Base-by-base conservation (phyloP, 1,140 invertebrate genomes). In the Saxidomus purpurata region DNA sequence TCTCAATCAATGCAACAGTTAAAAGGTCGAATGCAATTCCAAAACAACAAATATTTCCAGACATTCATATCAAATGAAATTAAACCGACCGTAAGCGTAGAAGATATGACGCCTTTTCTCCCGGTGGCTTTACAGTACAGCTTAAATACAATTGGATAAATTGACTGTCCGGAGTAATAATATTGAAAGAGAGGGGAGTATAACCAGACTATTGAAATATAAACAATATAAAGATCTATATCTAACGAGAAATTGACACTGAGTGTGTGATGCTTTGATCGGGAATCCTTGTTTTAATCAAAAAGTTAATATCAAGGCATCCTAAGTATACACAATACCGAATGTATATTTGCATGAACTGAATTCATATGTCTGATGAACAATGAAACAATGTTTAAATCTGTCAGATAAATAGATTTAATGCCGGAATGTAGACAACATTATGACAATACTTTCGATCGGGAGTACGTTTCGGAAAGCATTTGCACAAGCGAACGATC, bases 391-490 rank as follows among this genome's bases (percentile, higher is more conserved):
- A 59, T 59, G 52, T 4, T n/a, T n/a, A 59, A 59, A 59, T 59
- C n/a, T 59, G 52, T 59, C 52, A 59, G 52, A 59, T 11, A 59
- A 11, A 59, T 22, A 22, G 52, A 59, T 59, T 59, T 59, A 59
- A 22, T 59, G 52, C 52, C 3, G 8, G 19, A 17, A 6, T 4
- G n/a, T 11, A 59, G 52, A 59, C 52, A 59, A 22, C 52, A n/a
- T 59, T 59, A 59, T 59, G 52, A 59, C 43, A 22, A 59, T 59
- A 59, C 19, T 59, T 59, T 59, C n/a, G 52, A 59, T 59, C 52
- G 4, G 43, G 52, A 59, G 4, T 49, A 8, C 8, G 47, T 49
- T 49, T 49, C 8, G 47, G 17, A 8, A 49, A 17, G 47, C 47
- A 49, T 17, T 8, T 49, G 8, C 17, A 17, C 17, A 49, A 17